These are phyloP conservation scores for Shinisaurus crocodilurus DNA, from an alignment of 2,113 vertebrate genomes.

Conservation along the genomic window DNA sequence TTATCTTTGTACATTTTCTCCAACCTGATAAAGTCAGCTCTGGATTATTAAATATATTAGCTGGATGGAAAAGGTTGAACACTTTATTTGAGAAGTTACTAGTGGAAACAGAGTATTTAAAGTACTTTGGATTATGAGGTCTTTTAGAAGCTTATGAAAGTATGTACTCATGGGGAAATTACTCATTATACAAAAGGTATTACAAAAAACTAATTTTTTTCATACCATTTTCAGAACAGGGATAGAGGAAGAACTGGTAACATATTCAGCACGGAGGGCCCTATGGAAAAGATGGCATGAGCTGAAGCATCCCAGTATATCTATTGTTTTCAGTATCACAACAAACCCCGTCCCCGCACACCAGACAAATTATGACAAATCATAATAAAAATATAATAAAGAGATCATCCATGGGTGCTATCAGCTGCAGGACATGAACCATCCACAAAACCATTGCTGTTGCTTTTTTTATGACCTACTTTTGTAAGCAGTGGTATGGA, in stretches of 20 bases:
- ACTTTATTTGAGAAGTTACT: not conserved
- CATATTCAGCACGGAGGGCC: not conserved
- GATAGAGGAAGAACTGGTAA: not conserved
- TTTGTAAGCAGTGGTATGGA: no score
- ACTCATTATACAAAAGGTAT: not conserved
- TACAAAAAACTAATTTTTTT: not conserved
- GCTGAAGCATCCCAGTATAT: not conserved
- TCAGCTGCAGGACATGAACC: not conserved
- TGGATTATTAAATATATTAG: not conserved
- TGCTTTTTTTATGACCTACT: not conserved
- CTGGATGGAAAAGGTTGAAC: not conserved
- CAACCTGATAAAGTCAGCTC: not conserved
- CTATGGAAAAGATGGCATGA: not conserved
- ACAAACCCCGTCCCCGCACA: no score
- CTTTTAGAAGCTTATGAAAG: slow-evolving; percentile 12
- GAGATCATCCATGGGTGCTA: not conserved
- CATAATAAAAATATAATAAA: not conserved
- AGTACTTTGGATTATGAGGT: slow-evolving; percentile 1
- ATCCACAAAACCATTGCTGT: not conserved
- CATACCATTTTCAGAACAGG: not conserved
- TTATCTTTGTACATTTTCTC: not conserved
- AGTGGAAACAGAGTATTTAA: not conserved
- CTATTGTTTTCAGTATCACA: not conserved
- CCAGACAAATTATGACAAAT: not conserved
- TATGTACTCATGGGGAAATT: not conserved